Conservation (phyloP, 2,888 invertebrate genomes). For the Horisme vitalbata region DNA sequence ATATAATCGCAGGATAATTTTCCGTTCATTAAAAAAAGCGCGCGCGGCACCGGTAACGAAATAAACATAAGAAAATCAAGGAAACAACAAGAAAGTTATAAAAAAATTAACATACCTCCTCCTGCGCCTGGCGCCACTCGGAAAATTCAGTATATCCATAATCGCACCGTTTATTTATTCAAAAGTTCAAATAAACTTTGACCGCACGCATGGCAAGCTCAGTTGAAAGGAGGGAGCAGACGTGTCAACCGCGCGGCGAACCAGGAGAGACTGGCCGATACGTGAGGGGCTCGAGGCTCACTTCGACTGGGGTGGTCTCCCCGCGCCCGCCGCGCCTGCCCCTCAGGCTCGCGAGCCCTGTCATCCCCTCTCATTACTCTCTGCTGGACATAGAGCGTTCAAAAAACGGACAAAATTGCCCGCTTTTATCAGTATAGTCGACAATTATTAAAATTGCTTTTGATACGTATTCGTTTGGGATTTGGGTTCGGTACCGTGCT, state of each 20-base stretch:
- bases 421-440: slow-evolving; percentile 22
- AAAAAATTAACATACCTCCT: slow-evolving; percentile 46
- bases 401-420: slow-evolving; percentile 21
- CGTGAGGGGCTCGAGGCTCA: too few relatives aligned
- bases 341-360: slow-evolving; percentile 14
- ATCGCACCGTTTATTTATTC: slow-evolving; percentile 47
- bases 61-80: slow-evolving; percentile 30
- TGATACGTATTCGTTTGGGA: slow-evolving; percentile 18
- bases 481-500: neutral
- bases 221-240: slow-evolving; percentile 27
- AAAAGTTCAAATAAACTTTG: slow-evolving; percentile 56
- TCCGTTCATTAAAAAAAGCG: neutral
- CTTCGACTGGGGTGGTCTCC: slow-evolving; percentile 5
- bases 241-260: slow-evolving; percentile 37
- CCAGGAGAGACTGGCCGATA: slow-evolving; percentile 54
- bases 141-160: slow-evolving; percentile 44
- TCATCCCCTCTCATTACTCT: slow-evolving; percentile 23
- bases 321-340: slow-evolving; percentile 25
- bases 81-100: slow-evolving; percentile 12
- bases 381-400: slow-evolving; percentile 23
- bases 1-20: too few relatives aligned
- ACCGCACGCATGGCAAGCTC: slow-evolving; percentile 58
- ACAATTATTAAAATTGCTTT: slow-evolving; percentile 12
- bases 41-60: slow-evolving; percentile 13
- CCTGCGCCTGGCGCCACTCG: slow-evolving; percentile 33